Percentiles rank a stretch among this genome's conserved stretches.
Conservation (phyloP, 2,113 vertebrate species). For the Anhinga anhinga region DNA sequence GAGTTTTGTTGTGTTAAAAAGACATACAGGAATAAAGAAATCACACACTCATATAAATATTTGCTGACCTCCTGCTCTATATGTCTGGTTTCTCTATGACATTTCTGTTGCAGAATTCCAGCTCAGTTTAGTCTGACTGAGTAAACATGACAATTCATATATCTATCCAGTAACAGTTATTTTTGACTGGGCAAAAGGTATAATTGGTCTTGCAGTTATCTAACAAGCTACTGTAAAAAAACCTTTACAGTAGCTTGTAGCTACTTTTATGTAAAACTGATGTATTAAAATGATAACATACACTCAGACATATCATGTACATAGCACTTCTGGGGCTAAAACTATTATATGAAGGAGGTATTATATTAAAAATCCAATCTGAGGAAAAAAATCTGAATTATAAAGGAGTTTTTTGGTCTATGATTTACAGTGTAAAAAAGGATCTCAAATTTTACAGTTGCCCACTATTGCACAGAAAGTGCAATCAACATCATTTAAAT, state of each 20-base stretch:
- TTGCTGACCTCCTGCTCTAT: not conserved
- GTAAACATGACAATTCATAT: not conserved
- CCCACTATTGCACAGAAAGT: not conserved
- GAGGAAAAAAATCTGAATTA: not conserved
- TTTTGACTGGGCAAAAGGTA: not conserved
- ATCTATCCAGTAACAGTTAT: not conserved
- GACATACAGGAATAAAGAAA: not conserved
- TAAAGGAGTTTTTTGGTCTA: not conserved
- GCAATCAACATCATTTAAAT: not conserved
- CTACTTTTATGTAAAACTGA: not conserved
- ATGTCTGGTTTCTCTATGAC: not conserved
- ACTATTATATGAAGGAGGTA: not conserved
- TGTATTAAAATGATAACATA: not conserved
- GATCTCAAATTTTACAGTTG: not conserved
- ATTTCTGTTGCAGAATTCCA: not conserved
- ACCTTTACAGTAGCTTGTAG: not conserved
- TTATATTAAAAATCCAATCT: not conserved
- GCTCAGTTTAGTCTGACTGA: not conserved
- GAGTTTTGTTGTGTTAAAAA: not conserved
- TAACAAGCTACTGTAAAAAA: constrained; percentile 3
- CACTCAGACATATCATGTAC: not conserved
- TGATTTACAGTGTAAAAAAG: not conserved
- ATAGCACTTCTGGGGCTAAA: not conserved
- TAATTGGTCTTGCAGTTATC: not conserved
- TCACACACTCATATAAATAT: not conserved